A percentile compares a stretch with the other conserved stretches of the same genome.
Conservation (phyloP, 2,113 vertebrate species). For the Oreotrochilus melanogaster region DNA sequence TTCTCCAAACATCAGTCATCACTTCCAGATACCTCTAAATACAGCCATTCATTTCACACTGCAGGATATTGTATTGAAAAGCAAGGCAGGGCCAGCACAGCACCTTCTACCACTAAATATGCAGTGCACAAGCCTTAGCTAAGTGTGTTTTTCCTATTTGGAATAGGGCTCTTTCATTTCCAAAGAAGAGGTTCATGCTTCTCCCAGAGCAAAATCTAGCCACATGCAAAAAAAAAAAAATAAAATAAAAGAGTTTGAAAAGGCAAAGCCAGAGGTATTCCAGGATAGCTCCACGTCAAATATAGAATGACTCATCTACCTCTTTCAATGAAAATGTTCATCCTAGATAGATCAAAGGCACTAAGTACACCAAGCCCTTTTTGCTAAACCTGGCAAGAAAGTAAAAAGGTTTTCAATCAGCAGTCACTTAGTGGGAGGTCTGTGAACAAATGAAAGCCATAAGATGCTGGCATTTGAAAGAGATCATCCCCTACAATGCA, state of each 20-base stretch:
- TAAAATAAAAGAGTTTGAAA: slow-evolving; percentile 32
- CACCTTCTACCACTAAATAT: slow-evolving; percentile 65
- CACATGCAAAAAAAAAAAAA: not conserved
- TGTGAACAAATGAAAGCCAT: slow-evolving; percentile 66
- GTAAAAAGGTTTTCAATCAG: slow-evolving; percentile 69
- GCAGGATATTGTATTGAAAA: slow-evolving; percentile 75
- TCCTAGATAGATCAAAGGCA: slow-evolving; percentile 64
- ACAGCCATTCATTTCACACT: slow-evolving; percentile 72
- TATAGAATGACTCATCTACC: slow-evolving; percentile 30
- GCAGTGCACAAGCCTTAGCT: slow-evolving; percentile 65
- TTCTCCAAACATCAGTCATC: slow-evolving; percentile 75
- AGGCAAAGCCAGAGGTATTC: slow-evolving; percentile 50
- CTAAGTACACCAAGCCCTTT: slow-evolving; percentile 59
- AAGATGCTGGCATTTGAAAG: slow-evolving; percentile 38
- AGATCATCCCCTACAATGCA: slow-evolving; percentile 50
- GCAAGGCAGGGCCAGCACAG: slow-evolving; percentile 65
- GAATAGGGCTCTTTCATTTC: slow-evolving; percentile 67
- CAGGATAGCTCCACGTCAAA: slow-evolving; percentile 40
- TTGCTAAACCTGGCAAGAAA: slow-evolving; percentile 64
- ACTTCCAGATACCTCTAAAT: slow-evolving; percentile 78
- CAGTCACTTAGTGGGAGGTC: slow-evolving; percentile 71
- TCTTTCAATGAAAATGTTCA: slow-evolving; percentile 68
- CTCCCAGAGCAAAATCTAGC: slow-evolving; percentile 10
- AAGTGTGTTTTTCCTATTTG: slow-evolving; percentile 76
- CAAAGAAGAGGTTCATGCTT: slow-evolving; percentile 45